Percentiles rank a stretch among this genome's conserved stretches.
Conservation (phyloP, 2,888 invertebrate species). For the Melanostoma mellinum region DNA sequence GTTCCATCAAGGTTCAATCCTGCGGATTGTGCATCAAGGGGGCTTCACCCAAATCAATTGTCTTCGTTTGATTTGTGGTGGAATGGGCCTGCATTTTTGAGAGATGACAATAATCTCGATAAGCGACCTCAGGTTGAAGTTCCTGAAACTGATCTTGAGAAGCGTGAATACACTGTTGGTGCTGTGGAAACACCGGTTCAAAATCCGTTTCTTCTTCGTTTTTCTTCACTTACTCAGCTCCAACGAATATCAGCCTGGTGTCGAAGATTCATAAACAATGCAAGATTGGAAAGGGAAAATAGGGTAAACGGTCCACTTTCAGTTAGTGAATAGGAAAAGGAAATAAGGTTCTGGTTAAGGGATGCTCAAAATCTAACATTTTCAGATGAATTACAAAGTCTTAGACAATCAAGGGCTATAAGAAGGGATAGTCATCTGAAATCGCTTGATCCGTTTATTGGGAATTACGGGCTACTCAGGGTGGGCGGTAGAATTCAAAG, state of each 20-base stretch:
- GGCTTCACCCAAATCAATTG: slow-evolving; percentile 6
- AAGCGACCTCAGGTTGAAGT: neutral
- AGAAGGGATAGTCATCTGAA: slow-evolving; percentile 3
- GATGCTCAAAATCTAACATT: slow-evolving; percentile 12
- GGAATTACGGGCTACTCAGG: slow-evolving; percentile 4
- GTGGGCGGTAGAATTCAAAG: slow-evolving; percentile 3
- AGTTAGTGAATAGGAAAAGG: neutral
- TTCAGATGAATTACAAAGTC: neutral
- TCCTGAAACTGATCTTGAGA: slow-evolving; percentile 27
- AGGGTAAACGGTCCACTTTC: slow-evolving; percentile 6
- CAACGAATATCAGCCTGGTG: neutral
- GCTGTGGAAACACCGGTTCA: neutral
- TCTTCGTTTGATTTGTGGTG: slow-evolving; percentile 4
- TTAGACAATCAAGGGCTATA: neutral
- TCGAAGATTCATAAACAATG: slow-evolving; percentile 10
- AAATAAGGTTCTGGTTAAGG: slow-evolving; percentile 2
- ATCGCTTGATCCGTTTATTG: slow-evolving; percentile 23
- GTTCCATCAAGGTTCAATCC: neutral
- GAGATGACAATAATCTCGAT: neutral
- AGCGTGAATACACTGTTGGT: neutral
- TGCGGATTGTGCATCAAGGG: slow-evolving; percentile 5
- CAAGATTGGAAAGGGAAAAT: neutral
- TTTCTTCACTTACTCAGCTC: slow-evolving; percentile 1
- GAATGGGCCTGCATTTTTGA: slow-evolving; percentile 1
- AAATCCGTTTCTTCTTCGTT: slow-evolving; percentile 10